Evolutionary conservation across 2,113 vertebrate species (phyloP).

Genomic region (pig (Sus scrofa)): DNA sequence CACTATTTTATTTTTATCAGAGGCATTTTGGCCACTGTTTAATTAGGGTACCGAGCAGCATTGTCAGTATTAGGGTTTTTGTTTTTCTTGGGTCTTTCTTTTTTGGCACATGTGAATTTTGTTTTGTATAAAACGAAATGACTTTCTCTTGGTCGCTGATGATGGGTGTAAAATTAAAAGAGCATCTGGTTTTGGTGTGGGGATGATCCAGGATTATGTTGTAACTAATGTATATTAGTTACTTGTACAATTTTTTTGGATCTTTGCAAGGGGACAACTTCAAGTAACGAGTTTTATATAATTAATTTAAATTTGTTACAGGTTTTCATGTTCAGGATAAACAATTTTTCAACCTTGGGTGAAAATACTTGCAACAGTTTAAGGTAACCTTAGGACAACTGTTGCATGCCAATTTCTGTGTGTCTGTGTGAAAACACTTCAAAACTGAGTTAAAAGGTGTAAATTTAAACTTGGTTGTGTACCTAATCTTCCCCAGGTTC

Average conservation of each 20-base stretch:
- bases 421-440: conserved; percentile 84
- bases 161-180: conserved; percentile 86
- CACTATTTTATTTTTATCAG: conserved; percentile 83
- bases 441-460: conserved; percentile 91
- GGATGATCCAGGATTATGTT: conserved; percentile 88
- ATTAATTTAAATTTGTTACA: conserved; percentile 92
- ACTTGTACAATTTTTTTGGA: conserved; percentile 88
- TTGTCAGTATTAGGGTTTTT: conserved; percentile 82
- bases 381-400: conserved; percentile 83
- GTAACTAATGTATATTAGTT: conserved; percentile 92
- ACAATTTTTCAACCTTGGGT: conserved; percentile 88
- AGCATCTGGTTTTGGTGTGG: conserved; percentile 84
- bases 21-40: conserved; percentile 75
- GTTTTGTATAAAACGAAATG: conserved; percentile 85
- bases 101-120: conserved; percentile 87
- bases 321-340: conserved; percentile 91
- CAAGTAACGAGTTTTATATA: conserved; percentile 92
- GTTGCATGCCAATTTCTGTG: conserved; percentile 86
- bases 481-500: conserved; percentile 93
- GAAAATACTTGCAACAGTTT: conserved; percentile 87
- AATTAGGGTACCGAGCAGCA: conserved; percentile 74
- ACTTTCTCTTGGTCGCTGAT: conserved; percentile 84
- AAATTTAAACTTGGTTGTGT: conserved; percentile 92
- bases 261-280: conserved; percentile 88
- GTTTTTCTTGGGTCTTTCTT: conserved; percentile 80